Evolutionary conservation across 2,797 vertebrate species (phyloP).

Genomic region (Sciurus carolinensis): DNA sequence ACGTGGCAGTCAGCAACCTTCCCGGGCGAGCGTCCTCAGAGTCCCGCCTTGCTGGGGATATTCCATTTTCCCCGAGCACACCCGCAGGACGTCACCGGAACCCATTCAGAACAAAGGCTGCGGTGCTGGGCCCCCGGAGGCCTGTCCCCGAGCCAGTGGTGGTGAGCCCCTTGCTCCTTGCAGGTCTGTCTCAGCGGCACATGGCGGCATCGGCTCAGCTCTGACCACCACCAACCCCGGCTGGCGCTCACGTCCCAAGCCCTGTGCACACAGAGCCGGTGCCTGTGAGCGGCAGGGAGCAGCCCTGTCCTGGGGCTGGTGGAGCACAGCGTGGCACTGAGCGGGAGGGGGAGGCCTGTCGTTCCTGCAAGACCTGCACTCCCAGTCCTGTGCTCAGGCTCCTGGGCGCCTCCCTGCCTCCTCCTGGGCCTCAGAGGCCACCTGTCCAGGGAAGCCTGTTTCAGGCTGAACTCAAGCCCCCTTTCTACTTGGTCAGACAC

Average conservation of each 20-base stretch:
- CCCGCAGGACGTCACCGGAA: conserved; percentile 9
- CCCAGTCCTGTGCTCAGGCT: neutral
- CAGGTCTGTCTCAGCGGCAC: conserved; percentile 75
- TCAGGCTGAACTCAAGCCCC: neutral
- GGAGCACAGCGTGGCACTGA: rapidly evolving
- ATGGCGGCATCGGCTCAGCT: conserved; percentile 40
- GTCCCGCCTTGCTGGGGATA: neutral
- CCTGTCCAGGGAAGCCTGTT: neutral
- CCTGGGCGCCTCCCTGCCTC: neutral
- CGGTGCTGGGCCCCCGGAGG: conserved; percentile 15
- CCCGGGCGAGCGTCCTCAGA: rapidly evolving
- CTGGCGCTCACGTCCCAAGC: neutral
- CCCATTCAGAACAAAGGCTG: neutral
- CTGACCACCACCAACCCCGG: neutral
- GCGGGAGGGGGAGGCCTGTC: neutral
- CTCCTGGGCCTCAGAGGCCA: neutral
- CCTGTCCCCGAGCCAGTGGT: conserved; percentile 75
- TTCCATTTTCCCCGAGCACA: neutral
- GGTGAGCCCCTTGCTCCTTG: neutral
- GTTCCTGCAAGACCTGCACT: no score
- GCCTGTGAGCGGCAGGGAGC: neutral
- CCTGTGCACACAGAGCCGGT: neutral
- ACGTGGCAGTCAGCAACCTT: neutral
- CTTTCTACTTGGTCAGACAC: neutral
- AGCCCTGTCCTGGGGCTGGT: neutral